Evolutionary conservation across 2,888 invertebrate species (phyloP).

Genomic region (Gandaritis pyraliata): DNA sequence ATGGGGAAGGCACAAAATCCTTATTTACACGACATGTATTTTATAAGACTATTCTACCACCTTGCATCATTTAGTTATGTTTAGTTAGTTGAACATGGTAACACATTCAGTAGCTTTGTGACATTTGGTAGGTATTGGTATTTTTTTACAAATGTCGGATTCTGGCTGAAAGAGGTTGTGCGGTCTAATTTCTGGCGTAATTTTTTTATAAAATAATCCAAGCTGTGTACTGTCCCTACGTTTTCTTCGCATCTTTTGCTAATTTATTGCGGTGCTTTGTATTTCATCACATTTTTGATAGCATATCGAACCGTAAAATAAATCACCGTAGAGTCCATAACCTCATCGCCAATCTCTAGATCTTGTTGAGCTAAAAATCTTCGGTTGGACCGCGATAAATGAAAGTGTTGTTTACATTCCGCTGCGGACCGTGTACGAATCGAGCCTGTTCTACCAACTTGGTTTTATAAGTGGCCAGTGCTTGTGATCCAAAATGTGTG

Average conservation of each 20-base stretch:
- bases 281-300: conserved; percentile 8
- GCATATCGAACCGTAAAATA: conserved; percentile 7
- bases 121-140: conserved; percentile 31
- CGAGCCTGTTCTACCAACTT: conserved; percentile 42
- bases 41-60: too few species aligned
- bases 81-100: conserved; percentile 1
- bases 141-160: conserved; percentile 62
- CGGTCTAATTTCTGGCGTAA: conserved; percentile 42
- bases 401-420: conserved; percentile 76
- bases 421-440: conserved; percentile 54
- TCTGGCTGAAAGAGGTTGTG: conserved; percentile 44
- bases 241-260: not conserved
- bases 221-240: conserved; percentile 13
- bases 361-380: conserved; percentile 62
- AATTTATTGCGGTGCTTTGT: not conserved
- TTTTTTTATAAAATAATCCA: conserved; percentile 16
- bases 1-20: too few species aligned
- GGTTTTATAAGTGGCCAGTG: conserved; percentile 39
- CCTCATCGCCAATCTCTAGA: conserved; percentile 61
- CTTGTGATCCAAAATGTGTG: conserved; percentile 57
- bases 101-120: conserved; percentile 23
- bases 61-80: not conserved
- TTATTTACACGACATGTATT: too few species aligned
- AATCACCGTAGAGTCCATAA: conserved; percentile 47
- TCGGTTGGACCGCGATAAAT: conserved; percentile 61